Evolutionary conservation across 2,888 invertebrate species (phyloP).

Genomic region (Nephrotoma flavescens): DNA sequence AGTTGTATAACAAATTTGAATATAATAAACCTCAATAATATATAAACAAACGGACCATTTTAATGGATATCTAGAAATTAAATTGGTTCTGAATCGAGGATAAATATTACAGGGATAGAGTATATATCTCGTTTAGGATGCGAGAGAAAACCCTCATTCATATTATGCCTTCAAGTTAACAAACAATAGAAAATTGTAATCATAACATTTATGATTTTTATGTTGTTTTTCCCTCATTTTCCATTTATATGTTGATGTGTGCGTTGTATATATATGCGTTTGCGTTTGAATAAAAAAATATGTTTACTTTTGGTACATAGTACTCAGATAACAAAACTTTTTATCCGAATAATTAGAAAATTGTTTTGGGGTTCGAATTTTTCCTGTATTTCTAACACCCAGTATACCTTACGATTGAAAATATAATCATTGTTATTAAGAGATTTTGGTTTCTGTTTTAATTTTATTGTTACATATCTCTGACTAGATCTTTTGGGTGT

Average conservation of each 20-base stretch:
- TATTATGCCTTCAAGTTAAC: background rate
- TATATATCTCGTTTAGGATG: background rate
- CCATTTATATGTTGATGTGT: background rate
- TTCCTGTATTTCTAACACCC: background rate
- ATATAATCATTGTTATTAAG: background rate
- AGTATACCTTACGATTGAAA: background rate
- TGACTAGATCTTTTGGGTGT: background rate
- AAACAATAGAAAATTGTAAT: background rate
- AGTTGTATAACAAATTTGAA: background rate
- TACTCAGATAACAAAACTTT: background rate
- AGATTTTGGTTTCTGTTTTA: background rate
- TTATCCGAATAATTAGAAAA: background rate
- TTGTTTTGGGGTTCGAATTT: background rate
- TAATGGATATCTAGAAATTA: background rate
- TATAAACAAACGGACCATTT: background rate
- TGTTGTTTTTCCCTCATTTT: background rate
- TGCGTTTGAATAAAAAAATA: background rate
- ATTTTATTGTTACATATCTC: background rate
- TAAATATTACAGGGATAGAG: background rate
- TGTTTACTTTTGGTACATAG: background rate
- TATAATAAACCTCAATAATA: background rate
- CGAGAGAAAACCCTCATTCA: background rate
- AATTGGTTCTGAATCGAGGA: background rate
- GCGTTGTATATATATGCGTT: background rate
- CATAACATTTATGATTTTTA: background rate